Conservation (phyloP, 2,113 vertebrate species). For the Lepus americanus region DNA sequence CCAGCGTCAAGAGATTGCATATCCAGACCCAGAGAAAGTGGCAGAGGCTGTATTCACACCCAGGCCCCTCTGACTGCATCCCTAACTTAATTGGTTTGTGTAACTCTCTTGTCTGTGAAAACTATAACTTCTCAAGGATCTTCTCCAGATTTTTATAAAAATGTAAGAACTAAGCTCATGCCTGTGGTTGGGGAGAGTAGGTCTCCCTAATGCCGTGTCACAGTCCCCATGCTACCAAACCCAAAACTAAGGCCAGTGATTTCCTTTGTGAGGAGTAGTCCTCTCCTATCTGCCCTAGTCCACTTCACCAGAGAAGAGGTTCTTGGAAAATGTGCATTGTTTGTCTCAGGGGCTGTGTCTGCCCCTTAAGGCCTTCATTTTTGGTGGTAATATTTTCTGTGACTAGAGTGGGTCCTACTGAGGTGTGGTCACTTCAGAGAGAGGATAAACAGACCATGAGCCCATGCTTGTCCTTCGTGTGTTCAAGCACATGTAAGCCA, state of each 20-base stretch:
- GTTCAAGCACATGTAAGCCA: neutral
- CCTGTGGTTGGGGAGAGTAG: neutral
- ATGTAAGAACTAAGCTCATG: neutral
- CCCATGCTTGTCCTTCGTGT: neutral
- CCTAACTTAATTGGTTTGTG: neutral
- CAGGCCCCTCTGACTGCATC: neutral
- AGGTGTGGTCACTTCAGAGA: neutral
- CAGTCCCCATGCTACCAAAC: neutral
- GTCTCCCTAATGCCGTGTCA: neutral
- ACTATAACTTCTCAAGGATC: neutral
- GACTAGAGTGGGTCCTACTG: neutral
- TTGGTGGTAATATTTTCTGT: neutral
- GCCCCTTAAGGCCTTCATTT: neutral
- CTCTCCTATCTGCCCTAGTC: neutral
- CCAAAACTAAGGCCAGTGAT: neutral
- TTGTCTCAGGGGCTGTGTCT: neutral
- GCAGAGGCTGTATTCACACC: neutral
- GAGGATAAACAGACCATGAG: neutral
- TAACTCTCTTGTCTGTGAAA: neutral
- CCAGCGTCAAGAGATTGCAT: neutral
- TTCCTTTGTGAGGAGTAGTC: neutral
- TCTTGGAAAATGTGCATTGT: neutral
- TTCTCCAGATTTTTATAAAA: neutral
- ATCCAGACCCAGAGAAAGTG: neutral
- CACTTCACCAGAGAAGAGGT: neutral